Percentiles rank a stretch among this genome's conserved stretches.
Conservation (phyloP, 2,113 vertebrate genomes). For the Gracilinanus agilis region DNA sequence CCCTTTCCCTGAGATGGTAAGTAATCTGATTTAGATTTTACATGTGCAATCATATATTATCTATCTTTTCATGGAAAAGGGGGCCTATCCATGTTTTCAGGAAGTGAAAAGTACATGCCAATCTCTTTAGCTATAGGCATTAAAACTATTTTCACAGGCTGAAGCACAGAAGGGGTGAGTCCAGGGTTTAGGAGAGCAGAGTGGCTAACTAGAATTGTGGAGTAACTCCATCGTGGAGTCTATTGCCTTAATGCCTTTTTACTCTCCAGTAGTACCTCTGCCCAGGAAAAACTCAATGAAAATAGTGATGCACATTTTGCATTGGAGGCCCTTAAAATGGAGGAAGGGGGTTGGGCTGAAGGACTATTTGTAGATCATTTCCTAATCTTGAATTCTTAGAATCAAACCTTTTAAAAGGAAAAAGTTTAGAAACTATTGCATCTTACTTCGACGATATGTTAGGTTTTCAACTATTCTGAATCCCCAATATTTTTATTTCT, state of each 20-base stretch:
- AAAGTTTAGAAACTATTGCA: background rate
- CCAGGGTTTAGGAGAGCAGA: background rate
- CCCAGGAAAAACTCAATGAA: background rate
- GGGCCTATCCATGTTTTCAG: background rate
- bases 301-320: background rate
- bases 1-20: too few species aligned
- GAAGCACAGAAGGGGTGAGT: background rate
- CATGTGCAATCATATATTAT: too few species aligned
- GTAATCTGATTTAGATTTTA: too few species aligned
- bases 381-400: conserved; percentile 16
- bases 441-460: background rate
- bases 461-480: background rate
- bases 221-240: background rate
- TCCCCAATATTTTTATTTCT: background rate
- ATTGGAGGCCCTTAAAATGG: conserved; percentile 21
- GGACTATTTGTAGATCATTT: conserved; percentile 30
- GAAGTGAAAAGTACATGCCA: background rate
- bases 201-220: background rate
- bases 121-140: background rate
- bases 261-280: background rate
- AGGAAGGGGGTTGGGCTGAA: background rate
- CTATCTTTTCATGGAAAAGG: background rate
- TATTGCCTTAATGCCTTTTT: background rate
- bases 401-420: conserved; percentile 43
- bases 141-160: background rate